phyloP scores from a whole-genome alignment of 2,113 vertebrate species.

The Marmota monax region DNA sequence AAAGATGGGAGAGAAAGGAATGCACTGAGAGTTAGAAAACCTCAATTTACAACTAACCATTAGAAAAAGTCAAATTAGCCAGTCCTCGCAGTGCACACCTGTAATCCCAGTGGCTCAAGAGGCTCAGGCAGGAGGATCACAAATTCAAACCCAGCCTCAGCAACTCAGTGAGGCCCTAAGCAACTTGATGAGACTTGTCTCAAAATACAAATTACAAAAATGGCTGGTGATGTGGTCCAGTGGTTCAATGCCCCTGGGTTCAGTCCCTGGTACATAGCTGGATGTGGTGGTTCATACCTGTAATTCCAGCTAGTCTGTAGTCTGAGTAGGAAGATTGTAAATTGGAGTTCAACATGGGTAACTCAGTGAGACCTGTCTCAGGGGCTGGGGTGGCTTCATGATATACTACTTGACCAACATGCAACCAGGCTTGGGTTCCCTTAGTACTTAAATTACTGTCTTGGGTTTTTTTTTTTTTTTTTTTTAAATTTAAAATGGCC shows the following conservation, averaged over 20 bases:
- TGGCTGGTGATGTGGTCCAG: background rate
- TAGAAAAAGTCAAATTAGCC: background rate
- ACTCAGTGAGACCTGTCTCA: background rate
- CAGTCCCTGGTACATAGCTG: too few relatives aligned
- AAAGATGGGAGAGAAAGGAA: background rate
- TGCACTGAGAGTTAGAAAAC: background rate
- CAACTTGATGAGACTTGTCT: background rate
- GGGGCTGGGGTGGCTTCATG: background rate
- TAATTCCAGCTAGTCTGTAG: background rate
- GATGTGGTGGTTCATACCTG: background rate
- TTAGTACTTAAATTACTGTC: background rate
- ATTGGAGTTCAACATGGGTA: background rate
- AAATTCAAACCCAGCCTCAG: background rate
- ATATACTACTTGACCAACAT: background rate
- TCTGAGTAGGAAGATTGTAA: background rate
- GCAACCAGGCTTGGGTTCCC: background rate
- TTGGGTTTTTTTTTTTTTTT: too few relatives aligned
- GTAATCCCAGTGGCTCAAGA: background rate
- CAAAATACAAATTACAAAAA: background rate
- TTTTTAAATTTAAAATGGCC: background rate
- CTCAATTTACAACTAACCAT: background rate
- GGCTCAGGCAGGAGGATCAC: background rate
- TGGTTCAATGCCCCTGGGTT: background rate
- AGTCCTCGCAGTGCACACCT: rapidly evolving
- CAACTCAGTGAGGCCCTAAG: background rate